Evolutionary conservation across 2,113 vertebrate genomes (phyloP).

Genomic region (Capreolus pygargus): DNA sequence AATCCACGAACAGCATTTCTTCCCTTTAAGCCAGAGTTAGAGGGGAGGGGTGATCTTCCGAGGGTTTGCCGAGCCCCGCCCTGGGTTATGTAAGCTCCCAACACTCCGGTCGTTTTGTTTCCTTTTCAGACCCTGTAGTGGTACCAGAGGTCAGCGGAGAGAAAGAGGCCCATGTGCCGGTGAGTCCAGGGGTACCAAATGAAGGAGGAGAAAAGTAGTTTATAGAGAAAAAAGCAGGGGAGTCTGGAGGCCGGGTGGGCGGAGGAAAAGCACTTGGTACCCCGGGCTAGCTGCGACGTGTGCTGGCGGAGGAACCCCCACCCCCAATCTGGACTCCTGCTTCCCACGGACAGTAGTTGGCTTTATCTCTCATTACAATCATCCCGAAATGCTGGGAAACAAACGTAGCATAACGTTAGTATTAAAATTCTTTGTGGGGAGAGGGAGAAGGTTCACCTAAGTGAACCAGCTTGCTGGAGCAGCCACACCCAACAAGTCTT

Average conservation of each 20-base stretch:
- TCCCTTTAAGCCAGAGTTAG: no score
- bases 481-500: no score
- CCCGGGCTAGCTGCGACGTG: accelerated
- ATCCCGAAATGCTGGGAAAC: neutral
- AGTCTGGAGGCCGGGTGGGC: neutral
- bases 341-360: no score
- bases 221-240: no score
- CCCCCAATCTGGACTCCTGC: neutral
- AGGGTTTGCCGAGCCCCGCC: no score
- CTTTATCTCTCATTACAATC: neutral
- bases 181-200: neutral
- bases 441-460: no score
- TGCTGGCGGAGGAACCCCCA: neutral
- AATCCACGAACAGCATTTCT: no score
- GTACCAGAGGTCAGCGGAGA: no score
- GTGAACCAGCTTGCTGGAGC: no score
- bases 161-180: accelerated
- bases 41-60: neutral
- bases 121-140: accelerated
- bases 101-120: accelerated
- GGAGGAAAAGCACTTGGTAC: neutral
- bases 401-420: neutral
- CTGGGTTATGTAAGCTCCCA: neutral
- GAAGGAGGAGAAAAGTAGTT: neutral
- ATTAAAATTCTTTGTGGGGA: neutral